Percentiles rank a stretch among this genome's conserved stretches.
Conservation (phyloP, 2,113 vertebrate species). For the Megaceryle torquata region DNA sequence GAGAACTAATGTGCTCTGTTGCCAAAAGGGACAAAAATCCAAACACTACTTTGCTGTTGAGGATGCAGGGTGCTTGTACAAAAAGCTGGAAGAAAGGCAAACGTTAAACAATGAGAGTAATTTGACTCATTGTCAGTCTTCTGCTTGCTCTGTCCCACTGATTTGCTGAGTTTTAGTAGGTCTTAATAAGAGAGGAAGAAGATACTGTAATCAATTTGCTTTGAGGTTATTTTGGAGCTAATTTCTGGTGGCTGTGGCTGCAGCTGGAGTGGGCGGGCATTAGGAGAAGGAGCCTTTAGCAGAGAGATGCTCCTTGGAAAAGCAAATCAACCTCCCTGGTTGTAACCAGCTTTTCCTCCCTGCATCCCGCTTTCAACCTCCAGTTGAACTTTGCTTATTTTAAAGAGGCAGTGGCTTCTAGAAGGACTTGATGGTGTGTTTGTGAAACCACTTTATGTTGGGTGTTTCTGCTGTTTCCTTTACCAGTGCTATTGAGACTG, state of each 20-base stretch:
- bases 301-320: not conserved
- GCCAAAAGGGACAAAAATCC: not conserved
- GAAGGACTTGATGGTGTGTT: not conserved
- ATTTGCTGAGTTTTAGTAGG: not conserved
- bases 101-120: not conserved
- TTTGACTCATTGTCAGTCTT: not conserved
- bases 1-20: not conserved
- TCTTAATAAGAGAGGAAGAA: not conserved
- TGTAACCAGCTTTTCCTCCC: not conserved
- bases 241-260: not conserved
- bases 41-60: not conserved
- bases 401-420: not conserved
- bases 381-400: not conserved
- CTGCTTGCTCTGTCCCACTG: not conserved
- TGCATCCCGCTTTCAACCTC: not conserved
- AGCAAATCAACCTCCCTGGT: not conserved
- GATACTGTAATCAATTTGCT: not conserved
- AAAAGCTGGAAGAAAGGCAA: not conserved
- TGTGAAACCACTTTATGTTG: not conserved
- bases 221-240: not conserved
- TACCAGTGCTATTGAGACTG: not conserved
- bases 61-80: not conserved
- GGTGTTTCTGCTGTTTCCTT: not conserved
- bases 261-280: not conserved
- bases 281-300: not conserved